These are phyloP conservation scores for Crax fasciolata DNA, from an alignment of 2,797 vertebrate species.

Conservation along the genomic window DNA sequence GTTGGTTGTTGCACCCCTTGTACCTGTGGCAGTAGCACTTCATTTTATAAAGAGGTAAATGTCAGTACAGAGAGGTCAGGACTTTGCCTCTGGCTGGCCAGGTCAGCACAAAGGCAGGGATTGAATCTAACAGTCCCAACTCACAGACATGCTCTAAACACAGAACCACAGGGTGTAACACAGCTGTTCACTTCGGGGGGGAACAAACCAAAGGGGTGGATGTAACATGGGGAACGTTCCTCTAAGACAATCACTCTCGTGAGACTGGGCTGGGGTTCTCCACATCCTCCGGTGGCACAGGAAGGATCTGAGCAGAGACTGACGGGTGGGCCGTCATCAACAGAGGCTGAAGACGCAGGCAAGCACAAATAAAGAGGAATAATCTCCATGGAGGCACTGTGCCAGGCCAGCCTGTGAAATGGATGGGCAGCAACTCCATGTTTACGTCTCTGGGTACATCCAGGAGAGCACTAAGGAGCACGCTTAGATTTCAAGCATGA, in stretches of 20 bases:
- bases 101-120: neutral
- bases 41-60: neutral
- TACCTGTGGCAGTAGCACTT: neutral
- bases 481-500: neutral
- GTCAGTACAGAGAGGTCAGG: no score
- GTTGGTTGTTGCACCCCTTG: neutral
- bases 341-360: neutral
- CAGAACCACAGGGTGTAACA: neutral
- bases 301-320: neutral
- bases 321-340: neutral
- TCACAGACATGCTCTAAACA: conserved; percentile 32
- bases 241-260: neutral
- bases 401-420: neutral
- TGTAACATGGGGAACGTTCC: conserved; percentile 43
- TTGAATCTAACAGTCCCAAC: conserved; percentile 16
- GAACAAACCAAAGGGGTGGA: neutral
- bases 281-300: neutral
- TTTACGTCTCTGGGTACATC: no score
- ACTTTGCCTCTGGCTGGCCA: neutral
- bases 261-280: neutral
- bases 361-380: neutral
- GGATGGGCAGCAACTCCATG: neutral
- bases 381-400: neutral
- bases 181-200: neutral
- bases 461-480: neutral